Base-by-base conservation (phyloP, 2,888 invertebrate species). In the Platypus cylindrus region DNA sequence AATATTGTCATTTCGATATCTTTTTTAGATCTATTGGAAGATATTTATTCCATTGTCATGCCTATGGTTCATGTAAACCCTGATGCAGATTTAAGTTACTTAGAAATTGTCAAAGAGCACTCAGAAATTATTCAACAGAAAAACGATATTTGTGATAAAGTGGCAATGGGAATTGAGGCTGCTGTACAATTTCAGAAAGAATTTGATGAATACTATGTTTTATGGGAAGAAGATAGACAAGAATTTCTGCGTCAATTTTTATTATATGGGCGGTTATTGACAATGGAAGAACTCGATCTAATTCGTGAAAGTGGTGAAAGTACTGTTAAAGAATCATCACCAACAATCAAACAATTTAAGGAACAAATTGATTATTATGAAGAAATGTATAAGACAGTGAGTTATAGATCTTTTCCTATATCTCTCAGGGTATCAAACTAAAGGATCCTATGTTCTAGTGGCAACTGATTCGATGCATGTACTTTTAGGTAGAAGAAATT, bases 291-390 rank as follows among this genome's bases (percentile, higher is more conserved):
- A 54, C 64, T 79, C 28, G 80, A 83, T 32, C 62, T 66, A 13
- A 56, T 67, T 40, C 59, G 55, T 13, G 54, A 51, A 20, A 49
- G 48, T 33, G 43, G 43, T 7, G 48, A 48, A 35, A 46, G 41
- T 30, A 45, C 43, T 9, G 39, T 58, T 5, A 59, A 59, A 34
- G 63, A 65, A 39, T 66, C 66, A 7, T 70, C 76, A 9, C 84
- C 85, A 1, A 75, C 78, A 8, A 63, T 84, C 2, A 68, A 70
- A 9, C 73, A 82, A 46, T 87, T 86, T 59, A 80, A 81, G 51
- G 71, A 77, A 43, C 77, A 84, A 66, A 81, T 94, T 48, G 83
- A 90, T 51, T 75, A 73, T 40, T 93, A 81, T 54, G 80, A 85
- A 53, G 65, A 70, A n/a, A 56, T 90, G 38, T 82, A 84, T 49